Evolutionary conservation across 2,888 invertebrate genomes (phyloP).

Genomic region (Pocota personata): DNA sequence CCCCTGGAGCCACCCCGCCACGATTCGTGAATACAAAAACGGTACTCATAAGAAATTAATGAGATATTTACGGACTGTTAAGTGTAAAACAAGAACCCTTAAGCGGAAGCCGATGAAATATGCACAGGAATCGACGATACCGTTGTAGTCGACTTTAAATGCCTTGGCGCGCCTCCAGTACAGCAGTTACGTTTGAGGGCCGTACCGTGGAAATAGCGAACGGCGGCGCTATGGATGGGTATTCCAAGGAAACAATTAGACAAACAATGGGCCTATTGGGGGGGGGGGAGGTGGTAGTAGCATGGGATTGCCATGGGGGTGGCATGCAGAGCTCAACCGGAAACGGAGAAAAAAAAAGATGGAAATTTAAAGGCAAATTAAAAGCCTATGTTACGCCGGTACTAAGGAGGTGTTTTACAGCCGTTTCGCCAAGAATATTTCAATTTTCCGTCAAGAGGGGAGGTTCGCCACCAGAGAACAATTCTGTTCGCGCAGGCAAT

Average conservation of each 20-base stretch:
- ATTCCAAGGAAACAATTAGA: slow-evolving; percentile 48
- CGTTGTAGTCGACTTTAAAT: slow-evolving; percentile 14
- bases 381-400: slow-evolving; percentile 40
- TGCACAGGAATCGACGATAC: slow-evolving; percentile 50
- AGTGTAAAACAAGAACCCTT: slow-evolving; percentile 67
- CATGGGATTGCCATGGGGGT: not conserved
- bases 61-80: slow-evolving; percentile 71
- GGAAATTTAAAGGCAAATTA: slow-evolving; percentile 50
- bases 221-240: not conserved
- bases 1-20: not conserved
- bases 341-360: not conserved
- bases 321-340: not conserved
- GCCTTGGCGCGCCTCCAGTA: not conserved
- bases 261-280: slow-evolving; percentile 7
- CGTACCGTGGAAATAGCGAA: not conserved
- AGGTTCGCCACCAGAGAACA: not conserved
- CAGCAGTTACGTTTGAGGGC: not conserved
- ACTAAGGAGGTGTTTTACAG: slow-evolving; percentile 20
- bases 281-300: not conserved
- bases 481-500: slow-evolving; percentile 36
- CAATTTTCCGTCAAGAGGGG: slow-evolving; percentile 17
- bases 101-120: slow-evolving; percentile 67
- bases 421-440: slow-evolving; percentile 14
- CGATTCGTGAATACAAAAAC: slow-evolving; percentile 40
- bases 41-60: slow-evolving; percentile 63